Evolutionary conservation across 2,113 vertebrate species (phyloP).

Genomic region (Murina feae): DNA sequence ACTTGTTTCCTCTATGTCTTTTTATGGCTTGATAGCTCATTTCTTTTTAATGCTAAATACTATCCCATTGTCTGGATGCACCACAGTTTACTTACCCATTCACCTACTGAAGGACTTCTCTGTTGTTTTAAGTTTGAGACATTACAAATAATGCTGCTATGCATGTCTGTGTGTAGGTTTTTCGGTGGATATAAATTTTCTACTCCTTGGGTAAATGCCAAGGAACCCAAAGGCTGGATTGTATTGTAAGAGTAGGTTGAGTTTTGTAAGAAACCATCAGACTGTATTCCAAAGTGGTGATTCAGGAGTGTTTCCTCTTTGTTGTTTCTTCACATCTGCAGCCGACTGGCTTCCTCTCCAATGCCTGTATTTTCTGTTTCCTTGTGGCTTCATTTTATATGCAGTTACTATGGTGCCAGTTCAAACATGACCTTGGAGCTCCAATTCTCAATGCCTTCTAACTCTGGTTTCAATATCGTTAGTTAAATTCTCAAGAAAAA

Average conservation of each 20-base stretch:
- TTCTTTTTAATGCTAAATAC: neutral
- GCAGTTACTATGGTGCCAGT: neutral
- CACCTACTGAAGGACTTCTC: neutral
- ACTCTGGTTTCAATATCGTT: neutral
- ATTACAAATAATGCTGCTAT: neutral
- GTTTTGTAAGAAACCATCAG: neutral
- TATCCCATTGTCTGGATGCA: neutral
- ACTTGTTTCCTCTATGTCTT: neutral
- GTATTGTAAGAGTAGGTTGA: neutral
- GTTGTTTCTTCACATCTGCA: neutral
- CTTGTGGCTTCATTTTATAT: neutral
- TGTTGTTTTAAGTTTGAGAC: neutral
- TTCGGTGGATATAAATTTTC: neutral
- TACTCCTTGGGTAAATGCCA: neutral
- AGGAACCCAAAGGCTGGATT: neutral
- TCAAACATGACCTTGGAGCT: neutral
- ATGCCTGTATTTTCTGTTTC: neutral
- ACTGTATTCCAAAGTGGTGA: neutral
- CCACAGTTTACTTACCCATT: neutral
- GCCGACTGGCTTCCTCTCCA: neutral
- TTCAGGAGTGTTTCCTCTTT: neutral
- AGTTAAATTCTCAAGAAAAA: neutral
- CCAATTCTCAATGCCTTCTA: neutral
- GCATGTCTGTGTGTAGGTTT: neutral
- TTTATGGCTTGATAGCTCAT: neutral